Evolutionary conservation across 2,888 invertebrate genomes (phyloP), one percentile per base, ranked within the genome.

Genomic region (Lasioglossum vierecki): DNA sequence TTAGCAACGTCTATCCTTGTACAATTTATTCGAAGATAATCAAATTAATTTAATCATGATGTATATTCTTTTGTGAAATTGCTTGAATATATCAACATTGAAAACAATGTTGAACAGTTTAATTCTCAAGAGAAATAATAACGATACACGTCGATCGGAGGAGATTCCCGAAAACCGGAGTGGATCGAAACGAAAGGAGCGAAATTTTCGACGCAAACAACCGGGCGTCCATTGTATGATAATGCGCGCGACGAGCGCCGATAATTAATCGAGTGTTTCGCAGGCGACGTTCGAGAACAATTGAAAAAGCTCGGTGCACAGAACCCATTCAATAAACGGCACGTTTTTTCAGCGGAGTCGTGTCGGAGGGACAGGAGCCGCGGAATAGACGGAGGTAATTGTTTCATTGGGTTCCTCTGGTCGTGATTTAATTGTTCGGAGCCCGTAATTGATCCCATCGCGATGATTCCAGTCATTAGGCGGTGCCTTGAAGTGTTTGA

Each of bases 401-500:
- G 70, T 73, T 80, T 68, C 41, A 13, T 35, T 15, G 57, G 49
- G 8, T 75, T 75, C 63, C 57, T 44, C 41, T 39, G 8, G 13
- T 66, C 30, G 57, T 26, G 83, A 80, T 82, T 86, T 82, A 78
- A 80, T 86, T 86, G 78, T 78, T 39, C 77, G 63, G 9, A 49
- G n/a, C 30, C n/a, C 9, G 74, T 53, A 80, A 80, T 82, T 82
- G 82, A 79, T 79, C 85, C 72, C 57, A 30, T 82, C 86, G 80
- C 76, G 60, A 71, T 73, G 79, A 85, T 85, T 86, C 82, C 76
- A 89, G 80, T 76, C 77, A 71, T 78, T 79, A 73, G 57, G 68
- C 82, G 80, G 83, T 76, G 80, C 57, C 85, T 79, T 76, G 26
- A 82, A 88, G 82, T 88, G 80, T 89, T 84, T 57, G 80, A 79